Conservation (phyloP, 1,140 invertebrate species). For the Pantala flavescens region DNA sequence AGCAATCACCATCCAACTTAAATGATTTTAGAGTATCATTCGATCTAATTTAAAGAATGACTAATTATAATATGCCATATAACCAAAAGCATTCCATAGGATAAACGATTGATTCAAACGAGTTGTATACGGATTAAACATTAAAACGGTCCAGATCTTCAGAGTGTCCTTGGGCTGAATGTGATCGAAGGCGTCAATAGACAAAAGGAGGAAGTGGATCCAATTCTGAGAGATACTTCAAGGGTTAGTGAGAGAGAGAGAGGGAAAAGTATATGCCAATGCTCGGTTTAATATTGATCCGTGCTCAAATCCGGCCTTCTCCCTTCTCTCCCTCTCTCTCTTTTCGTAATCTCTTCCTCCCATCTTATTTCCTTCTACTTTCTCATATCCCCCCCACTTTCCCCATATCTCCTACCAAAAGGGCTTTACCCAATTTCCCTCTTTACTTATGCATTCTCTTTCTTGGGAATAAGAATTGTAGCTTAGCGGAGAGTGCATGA, state of each 20-base stretch:
- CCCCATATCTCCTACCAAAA: neutral
- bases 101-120: too few relatives aligned
- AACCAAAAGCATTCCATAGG: too few relatives aligned
- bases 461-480: neutral
- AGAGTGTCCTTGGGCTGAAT: too few relatives aligned
- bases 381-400: neutral
- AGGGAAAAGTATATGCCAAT: constrained; percentile 1
- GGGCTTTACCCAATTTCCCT: neutral
- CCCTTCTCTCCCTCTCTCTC: neutral
- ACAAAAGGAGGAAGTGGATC: neutral
- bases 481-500: neutral
- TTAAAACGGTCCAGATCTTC: too few relatives aligned
- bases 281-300: constrained; percentile 9
- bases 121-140: too few relatives aligned
- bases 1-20: too few relatives aligned
- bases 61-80: too few relatives aligned
- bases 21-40: too few relatives aligned
- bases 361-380: neutral
- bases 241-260: neutral
- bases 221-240: neutral
- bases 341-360: neutral
- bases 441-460: constrained; percentile 6
- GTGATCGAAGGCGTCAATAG: neutral
- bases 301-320: neutral
- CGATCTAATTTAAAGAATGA: too few relatives aligned